phyloP scores from a whole-genome alignment of 1,140 invertebrate genomes.

The Drosophila parvula region DNA sequence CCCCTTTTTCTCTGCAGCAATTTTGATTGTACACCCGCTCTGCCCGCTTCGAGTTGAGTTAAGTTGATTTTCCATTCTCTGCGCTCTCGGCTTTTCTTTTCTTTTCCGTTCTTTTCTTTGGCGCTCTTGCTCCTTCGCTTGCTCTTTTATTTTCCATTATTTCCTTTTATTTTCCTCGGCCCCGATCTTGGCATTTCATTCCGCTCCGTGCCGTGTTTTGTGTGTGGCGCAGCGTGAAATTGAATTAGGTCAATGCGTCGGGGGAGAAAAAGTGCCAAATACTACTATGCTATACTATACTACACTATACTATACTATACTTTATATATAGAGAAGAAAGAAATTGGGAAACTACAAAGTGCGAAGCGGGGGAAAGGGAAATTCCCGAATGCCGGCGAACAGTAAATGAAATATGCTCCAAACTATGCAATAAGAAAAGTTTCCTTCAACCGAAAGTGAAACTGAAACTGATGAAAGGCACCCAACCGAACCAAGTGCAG shows the following conservation, averaged over 20 bases:
- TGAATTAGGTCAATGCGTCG: slow-evolving; percentile 76
- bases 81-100: slow-evolving; percentile 18
- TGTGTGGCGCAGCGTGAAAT: slow-evolving; percentile 69
- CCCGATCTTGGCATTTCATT: slow-evolving; percentile 28
- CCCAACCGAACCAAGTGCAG: slow-evolving; percentile 4
- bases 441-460: slow-evolving; percentile 29
- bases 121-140: not conserved
- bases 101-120: slow-evolving; percentile 14
- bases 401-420: slow-evolving; percentile 62
- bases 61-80: slow-evolving; percentile 60
- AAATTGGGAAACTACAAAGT: slow-evolving; percentile 53
- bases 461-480: slow-evolving; percentile 23
- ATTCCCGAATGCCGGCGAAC: slow-evolving; percentile 21
- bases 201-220: slow-evolving; percentile 34
- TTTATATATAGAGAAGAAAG: slow-evolving; percentile 16
- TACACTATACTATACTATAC: too few relatives aligned
- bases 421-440: slow-evolving; percentile 43
- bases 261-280: slow-evolving; percentile 1
- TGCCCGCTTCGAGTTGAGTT: slow-evolving; percentile 61
- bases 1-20: slow-evolving; percentile 2
- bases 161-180: slow-evolving; percentile 15
- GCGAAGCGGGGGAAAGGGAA: slow-evolving; percentile 3
- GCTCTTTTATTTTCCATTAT: slow-evolving; percentile 18
- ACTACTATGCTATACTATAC: too few relatives aligned
- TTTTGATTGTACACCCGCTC: slow-evolving; percentile 38